These are phyloP conservation scores for Bradypodion ventrale DNA, from an alignment of 2,797 vertebrate species.

Conservation along the genomic window DNA sequence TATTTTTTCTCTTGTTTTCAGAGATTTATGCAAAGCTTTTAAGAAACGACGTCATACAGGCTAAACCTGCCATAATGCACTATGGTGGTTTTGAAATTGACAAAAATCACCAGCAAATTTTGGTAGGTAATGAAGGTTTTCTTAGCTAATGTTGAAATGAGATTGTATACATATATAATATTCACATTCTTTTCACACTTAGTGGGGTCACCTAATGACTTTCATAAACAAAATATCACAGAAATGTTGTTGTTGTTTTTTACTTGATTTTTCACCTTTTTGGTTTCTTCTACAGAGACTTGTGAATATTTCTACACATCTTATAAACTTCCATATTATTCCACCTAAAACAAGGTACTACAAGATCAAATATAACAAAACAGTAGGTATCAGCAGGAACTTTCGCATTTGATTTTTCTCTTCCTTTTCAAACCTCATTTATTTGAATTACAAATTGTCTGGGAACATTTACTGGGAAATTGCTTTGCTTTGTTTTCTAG, in stretches of 20 bases:
- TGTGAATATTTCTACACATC: conserved; percentile 85
- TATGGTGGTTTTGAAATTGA: conserved; percentile 88
- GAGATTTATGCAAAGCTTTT: conserved; percentile 81
- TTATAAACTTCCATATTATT: conserved; percentile 84
- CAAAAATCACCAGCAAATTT: conserved; percentile 79
- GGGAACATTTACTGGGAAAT: not conserved
- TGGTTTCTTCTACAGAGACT: conserved; percentile 81
- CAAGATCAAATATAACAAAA: conserved; percentile 86
- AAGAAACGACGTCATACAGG: conserved; percentile 80
- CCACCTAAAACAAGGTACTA: conserved; percentile 90
- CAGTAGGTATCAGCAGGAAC: conserved; percentile 73
- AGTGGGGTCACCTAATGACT: not conserved
- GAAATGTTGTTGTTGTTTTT: not conserved
- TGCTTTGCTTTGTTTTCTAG: conserved; percentile 70
- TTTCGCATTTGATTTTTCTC: not conserved
- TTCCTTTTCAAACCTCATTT: not conserved
- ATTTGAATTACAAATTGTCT: not conserved
- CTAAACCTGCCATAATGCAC: conserved; percentile 87
- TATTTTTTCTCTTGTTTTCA: conserved; percentile 56
- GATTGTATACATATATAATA: not conserved
- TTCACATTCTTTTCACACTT: not conserved
- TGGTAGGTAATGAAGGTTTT: conserved; percentile 78
- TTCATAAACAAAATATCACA: not conserved
- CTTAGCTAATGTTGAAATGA: conserved; percentile 21
- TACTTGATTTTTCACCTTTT: not conserved